Base-by-base conservation (phyloP, 2,888 invertebrate genomes). In the Atethmia centrago region DNA sequence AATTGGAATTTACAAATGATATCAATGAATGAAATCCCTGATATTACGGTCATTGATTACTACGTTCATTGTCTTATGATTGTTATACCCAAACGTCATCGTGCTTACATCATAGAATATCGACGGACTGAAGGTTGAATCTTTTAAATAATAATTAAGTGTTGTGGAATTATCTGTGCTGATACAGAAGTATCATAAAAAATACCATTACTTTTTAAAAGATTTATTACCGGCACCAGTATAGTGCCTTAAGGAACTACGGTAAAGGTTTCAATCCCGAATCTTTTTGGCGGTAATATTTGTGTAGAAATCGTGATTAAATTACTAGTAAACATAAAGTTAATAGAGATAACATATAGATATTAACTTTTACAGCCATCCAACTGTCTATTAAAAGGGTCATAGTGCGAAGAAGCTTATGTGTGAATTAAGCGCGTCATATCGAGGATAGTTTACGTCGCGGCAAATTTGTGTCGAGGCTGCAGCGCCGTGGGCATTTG, bases 401-500 rank as follows among this genome's bases (percentile, higher is more conserved):
- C 84, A 83, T 74, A 74, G 70, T 77, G 76, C 75, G 79, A 84
- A 87, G 87, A 86, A 87, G 85, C 84, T 87, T 79, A 85, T 71
- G 77, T 78, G 77, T 88, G 88, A 88, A 89, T 90, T 87, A 88
- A 90, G 89, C 87, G 80, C 89, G 88, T 90, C 86, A 89, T 82
- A 88, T 87, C 86, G 87, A 83, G 90, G 91, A 94, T 93, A 94
- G 93, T 95, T 94, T 93, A 95, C 93, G 92, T 92, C 90, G 89
- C 87, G 84, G 89, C 87, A 91, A 92, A 95, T 95, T 94, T 85
- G 94, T 96, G 96, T 96, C 96, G 95, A 95, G 95, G 96, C 89
- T 95, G 92, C 87, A 86, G 91, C 85, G 90, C 89, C 90, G 88
- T 90, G 88, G 90, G 90, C 92, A 92, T 92, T 92, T 93, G 92